Percentiles rank a stretch among this genome's conserved stretches.
Conservation (phyloP, 2,888 invertebrate genomes). For the Frankliniella intonsa region DNA sequence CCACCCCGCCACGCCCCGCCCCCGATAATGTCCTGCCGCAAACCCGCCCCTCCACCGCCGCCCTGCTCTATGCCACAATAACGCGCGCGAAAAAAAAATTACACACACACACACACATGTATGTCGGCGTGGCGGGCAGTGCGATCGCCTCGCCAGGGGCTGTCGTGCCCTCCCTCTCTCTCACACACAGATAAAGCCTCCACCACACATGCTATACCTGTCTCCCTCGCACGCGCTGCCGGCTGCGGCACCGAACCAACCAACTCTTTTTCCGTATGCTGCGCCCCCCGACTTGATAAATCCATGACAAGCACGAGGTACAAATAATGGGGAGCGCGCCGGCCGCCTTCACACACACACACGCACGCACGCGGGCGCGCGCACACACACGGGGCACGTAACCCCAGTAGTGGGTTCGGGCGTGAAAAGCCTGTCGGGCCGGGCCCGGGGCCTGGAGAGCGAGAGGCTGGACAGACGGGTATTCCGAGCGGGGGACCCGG, state of each 20-base stretch:
- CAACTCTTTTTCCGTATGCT: too few species aligned
- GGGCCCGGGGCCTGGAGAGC: too few species aligned
- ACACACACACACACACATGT: not conserved
- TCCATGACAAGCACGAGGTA: not conserved
- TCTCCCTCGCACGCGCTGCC: not conserved
- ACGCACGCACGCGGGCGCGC: not conserved
- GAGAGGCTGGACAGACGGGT: too few species aligned
- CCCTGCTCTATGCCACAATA: not conserved
- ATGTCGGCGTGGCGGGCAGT: not conserved
- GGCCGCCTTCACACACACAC: too few species aligned
- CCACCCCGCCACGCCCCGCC: not conserved
- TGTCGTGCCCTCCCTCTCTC: not conserved
- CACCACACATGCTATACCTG: not conserved
- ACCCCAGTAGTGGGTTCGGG: too few species aligned
- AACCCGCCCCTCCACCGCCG: not conserved
- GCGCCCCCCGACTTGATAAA: not conserved
- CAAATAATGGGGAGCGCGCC: not conserved
- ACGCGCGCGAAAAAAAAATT: too few species aligned
- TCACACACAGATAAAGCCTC: not conserved
- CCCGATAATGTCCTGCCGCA: not conserved
- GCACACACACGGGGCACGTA: not conserved
- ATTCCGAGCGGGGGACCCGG: too few species aligned
- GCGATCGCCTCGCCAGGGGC: too few species aligned
- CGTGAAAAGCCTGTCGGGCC: too few species aligned
- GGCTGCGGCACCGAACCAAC: too few species aligned